phyloP scores from a whole-genome alignment of 2,113 vertebrate species.

The Phylloscopus trochiloides region DNA sequence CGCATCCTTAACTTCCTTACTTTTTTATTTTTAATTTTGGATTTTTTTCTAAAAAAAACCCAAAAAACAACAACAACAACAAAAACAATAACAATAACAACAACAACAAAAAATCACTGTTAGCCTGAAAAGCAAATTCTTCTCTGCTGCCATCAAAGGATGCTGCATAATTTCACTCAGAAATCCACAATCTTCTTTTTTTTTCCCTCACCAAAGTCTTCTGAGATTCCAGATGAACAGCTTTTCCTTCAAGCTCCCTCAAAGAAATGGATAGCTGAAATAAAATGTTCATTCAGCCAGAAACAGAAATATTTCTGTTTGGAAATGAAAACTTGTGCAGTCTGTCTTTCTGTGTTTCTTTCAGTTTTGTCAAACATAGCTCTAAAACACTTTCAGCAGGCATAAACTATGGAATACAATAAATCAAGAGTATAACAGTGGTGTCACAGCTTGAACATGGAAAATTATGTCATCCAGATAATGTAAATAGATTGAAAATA shows the following conservation, averaged over 20 bases:
- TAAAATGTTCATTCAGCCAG: background rate
- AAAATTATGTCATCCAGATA: slow-evolving; percentile 12
- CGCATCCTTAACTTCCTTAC: background rate
- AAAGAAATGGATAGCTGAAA: background rate
- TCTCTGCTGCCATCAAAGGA: background rate
- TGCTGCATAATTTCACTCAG: background rate
- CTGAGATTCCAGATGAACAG: background rate
- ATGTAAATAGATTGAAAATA: slow-evolving; percentile 20
- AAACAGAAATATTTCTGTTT: background rate
- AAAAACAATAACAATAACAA: too few species aligned
- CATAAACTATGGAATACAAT: background rate
- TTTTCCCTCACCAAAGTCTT: background rate
- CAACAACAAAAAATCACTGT: too few species aligned
- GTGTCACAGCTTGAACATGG: background rate
- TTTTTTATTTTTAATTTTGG: background rate
- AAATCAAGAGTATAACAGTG: background rate
- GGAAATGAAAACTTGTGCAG: background rate
- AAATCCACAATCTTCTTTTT: background rate
- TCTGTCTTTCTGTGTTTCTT: background rate
- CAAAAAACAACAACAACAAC: too few species aligned
- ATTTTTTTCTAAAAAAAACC: background rate
- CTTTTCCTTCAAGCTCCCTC: background rate
- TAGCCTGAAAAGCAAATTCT: background rate
- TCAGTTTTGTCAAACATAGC: background rate
- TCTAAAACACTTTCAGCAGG: background rate